Evolutionary conservation across 2,113 vertebrate genomes (phyloP).

Genomic region (Podocnemis expansa): DNA sequence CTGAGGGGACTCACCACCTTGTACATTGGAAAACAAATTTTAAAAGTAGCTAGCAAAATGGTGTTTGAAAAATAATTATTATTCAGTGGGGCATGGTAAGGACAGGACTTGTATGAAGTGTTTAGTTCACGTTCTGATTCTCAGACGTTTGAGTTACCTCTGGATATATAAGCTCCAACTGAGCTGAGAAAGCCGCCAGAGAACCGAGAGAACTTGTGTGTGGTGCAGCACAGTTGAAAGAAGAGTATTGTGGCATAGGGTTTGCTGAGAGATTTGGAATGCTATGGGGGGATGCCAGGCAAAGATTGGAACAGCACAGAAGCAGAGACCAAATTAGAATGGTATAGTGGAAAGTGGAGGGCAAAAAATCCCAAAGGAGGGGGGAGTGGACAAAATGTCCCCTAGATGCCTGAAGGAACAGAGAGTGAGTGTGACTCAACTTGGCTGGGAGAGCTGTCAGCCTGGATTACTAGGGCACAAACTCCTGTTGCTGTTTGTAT

Average conservation of each 20-base stretch:
- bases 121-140: neutral
- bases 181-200: conserved; percentile 18
- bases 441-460: neutral
- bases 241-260: neutral
- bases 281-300: neutral
- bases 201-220: neutral
- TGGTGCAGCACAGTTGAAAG: neutral
- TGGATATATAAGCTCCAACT: neutral
- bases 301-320: neutral
- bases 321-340: neutral
- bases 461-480: neutral
- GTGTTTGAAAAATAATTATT: neutral
- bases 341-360: neutral
- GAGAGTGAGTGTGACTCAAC: conserved; percentile 50
- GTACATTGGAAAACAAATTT: neutral
- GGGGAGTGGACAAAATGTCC: conserved; percentile 20
- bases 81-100: neutral
- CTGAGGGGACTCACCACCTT: neutral
- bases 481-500: fast-evolving
- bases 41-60: neutral
- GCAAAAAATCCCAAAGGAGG: neutral
- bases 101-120: neutral
- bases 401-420: neutral
- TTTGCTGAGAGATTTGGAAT: neutral
- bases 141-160: conserved; percentile 15